Base-by-base conservation (phyloP, 2,113 vertebrate genomes). In the Erpornis zantholeuca region DNA sequence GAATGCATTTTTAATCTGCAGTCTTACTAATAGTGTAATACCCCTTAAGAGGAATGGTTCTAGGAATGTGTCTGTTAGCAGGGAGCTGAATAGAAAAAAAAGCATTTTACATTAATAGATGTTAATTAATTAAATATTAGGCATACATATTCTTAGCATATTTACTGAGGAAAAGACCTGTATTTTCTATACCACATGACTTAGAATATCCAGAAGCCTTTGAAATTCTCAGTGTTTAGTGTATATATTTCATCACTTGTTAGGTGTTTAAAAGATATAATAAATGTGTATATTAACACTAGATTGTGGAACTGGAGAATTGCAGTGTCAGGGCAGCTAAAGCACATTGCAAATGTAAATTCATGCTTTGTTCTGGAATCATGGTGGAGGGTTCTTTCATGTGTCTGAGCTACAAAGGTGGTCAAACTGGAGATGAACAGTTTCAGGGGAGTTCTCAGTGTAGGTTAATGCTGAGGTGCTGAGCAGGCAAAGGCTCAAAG, bases 1-100 rank as follows among this genome's bases (percentile, higher is more conserved):
- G 59, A 91, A 84, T 66, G 72, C 8, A 87, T 94, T 86, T 96
- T 93, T 90, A 88, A 92, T 84, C 45, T 76, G 49, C 90, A 76
- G 18, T 45, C 53, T 73, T 90, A 52, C 75, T 82, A 84, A 63
- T 42, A 87, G 25, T 59, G 52, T 49, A 81, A 72, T 45, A 91
- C 76, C 7, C 45, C 38, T 69, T 69, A 77, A 92, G 20, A 92
- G 12, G 29, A 86, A 69, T 81, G 29, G 25, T 72, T 82, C 49
- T 85, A 68, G 25, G 9, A 15, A 52, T 68, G 35, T 78, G 47
- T 82, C 40, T 92, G 49, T 85, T 91, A 87, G 15, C 56, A 91
- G 45, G 42, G 50, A 79, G 10, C 28, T 69, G 23, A 15, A 47
- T 38, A 69, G 35, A 75, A 82, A 70, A 21, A 61, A 42, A 66